phyloP scores from a whole-genome alignment of 2,797 vertebrate genomes.

The Hippopotamyrus pictus region DNA sequence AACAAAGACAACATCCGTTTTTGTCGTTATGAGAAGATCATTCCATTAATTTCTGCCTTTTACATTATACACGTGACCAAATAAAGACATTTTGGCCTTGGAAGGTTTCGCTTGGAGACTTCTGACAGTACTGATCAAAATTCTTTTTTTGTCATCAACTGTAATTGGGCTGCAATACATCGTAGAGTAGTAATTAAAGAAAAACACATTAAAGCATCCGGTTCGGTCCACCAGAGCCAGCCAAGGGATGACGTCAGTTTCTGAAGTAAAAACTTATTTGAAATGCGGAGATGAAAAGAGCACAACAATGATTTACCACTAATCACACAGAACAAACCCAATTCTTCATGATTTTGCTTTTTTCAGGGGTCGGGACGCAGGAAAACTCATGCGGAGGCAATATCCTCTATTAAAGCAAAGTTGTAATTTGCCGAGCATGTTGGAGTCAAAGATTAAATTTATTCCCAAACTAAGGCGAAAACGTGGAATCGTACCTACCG shows the following conservation, averaged over 20 bases:
- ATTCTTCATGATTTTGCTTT: not conserved
- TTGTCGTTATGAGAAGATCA: not conserved
- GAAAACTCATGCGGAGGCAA: not conserved
- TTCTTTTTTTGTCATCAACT: not conserved
- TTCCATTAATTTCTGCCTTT: not conserved
- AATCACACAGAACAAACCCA: not conserved
- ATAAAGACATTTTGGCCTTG: not conserved
- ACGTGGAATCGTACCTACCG: not conserved
- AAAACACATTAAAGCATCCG: not conserved
- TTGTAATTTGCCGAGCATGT: not conserved
- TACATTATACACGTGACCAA: not conserved
- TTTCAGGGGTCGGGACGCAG: not conserved
- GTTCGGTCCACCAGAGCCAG: not conserved
- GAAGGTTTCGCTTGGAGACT: not conserved
- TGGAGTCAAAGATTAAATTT: not conserved
- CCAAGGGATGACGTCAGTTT: not conserved
- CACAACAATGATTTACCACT: conserved; percentile 12
- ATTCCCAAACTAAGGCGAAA: not conserved
- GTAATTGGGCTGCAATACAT: not conserved
- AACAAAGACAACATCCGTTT: not conserved
- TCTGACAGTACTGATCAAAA: not conserved
- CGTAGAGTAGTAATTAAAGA: not conserved
- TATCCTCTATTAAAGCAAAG: not conserved
- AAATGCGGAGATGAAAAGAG: not conserved
- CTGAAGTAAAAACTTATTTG: not conserved